These are phyloP conservation scores for Etia nguti DNA, from an alignment of 2,113 vertebrate species.

Conservation along the genomic window DNA sequence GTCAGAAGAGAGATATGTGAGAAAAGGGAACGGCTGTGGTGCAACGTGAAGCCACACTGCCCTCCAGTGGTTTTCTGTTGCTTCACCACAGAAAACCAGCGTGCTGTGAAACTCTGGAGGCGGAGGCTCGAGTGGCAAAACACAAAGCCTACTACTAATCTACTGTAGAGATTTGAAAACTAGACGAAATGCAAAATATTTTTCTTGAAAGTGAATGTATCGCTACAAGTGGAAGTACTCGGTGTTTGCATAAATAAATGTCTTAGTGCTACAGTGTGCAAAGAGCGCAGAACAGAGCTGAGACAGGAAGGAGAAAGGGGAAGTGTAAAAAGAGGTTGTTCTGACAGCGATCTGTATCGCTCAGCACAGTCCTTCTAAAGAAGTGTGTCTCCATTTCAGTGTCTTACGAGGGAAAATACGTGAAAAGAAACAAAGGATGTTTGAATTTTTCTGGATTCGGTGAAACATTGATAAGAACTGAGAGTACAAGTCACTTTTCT, in stretches of 20 bases:
- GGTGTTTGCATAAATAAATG: neutral
- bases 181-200: neutral
- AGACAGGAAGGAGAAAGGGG: conserved; percentile 45
- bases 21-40: neutral
- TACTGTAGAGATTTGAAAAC: neutral
- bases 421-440: neutral
- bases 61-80: conserved; percentile 60
- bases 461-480: neutral
- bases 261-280: neutral
- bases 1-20: neutral
- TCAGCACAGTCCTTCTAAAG: neutral
- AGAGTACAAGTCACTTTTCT: neutral
- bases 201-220: neutral
- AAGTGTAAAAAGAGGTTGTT: conserved; percentile 33
- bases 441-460: neutral
- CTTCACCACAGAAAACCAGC: neutral
- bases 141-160: neutral
- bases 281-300: neutral
- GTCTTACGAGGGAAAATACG: neutral
- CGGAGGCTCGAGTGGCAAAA: neutral
- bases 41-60: conserved; percentile 66
- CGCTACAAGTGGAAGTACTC: neutral
- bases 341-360: neutral
- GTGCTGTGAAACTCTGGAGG: neutral
- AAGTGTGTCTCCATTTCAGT: neutral